These are phyloP conservation scores for Eptatretus burgeri DNA, from an alignment of 2,113 vertebrate genomes.

Conservation along the genomic window DNA sequence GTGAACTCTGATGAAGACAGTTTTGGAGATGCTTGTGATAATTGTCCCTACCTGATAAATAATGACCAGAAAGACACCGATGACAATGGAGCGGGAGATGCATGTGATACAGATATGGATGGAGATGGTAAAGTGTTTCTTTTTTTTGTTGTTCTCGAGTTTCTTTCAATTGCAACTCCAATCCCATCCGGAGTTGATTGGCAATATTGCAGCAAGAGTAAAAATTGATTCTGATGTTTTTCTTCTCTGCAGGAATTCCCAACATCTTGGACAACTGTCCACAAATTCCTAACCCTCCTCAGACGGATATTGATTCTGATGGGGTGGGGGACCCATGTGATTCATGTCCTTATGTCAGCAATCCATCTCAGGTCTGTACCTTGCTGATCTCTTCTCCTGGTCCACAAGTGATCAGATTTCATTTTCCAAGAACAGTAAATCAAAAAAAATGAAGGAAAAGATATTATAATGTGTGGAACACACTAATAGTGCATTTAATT, in stretches of 20 bases:
- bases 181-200: neutral
- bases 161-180: neutral
- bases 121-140: conserved; percentile 36
- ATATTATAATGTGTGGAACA: no score
- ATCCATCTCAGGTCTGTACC: conserved; percentile 59
- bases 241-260: conserved; percentile 30
- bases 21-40: conserved; percentile 80
- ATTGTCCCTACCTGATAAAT: conserved; percentile 40
- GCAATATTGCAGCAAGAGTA: neutral
- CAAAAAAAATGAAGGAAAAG: no score
- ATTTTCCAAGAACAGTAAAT: neutral
- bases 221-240: no score
- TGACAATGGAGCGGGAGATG: conserved; percentile 52
- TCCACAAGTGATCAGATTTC: neutral
- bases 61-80: conserved; percentile 70
- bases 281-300: conserved; percentile 37
- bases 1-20: conserved; percentile 55
- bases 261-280: conserved; percentile 80
- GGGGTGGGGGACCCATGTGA: conserved; percentile 80
- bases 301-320: conserved; percentile 45
- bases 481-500: no score
- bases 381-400: neutral
- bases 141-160: conserved; percentile 5
- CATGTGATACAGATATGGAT: conserved; percentile 86
- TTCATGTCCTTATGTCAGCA: conserved; percentile 54